These are phyloP conservation scores for Nephrotoma guestfalica DNA, from an alignment of 2,888 invertebrate species.

Conservation along the genomic window DNA sequence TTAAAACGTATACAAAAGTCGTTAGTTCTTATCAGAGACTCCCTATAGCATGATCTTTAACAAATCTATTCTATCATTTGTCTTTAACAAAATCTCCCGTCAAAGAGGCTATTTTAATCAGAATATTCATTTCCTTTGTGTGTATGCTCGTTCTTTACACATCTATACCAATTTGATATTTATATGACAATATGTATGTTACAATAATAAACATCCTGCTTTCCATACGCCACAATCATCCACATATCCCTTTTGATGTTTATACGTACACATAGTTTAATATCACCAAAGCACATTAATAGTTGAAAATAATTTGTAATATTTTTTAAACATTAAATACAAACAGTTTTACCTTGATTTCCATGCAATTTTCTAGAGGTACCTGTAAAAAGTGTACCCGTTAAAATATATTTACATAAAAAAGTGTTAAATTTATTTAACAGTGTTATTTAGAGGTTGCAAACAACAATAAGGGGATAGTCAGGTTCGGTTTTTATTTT, in stretches of 20 bases:
- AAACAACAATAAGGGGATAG: too few relatives aligned
- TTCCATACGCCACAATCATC: background rate
- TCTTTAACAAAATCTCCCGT: background rate
- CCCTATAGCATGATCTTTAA: background rate
- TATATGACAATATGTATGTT: background rate
- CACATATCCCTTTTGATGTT: background rate
- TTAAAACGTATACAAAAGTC: background rate
- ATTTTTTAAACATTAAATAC: background rate
- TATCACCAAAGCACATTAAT: background rate
- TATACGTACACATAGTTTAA: background rate
- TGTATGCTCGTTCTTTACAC: background rate
- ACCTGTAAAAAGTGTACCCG: background rate
- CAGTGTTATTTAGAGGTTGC: background rate
- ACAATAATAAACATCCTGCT: background rate
- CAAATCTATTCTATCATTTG: background rate
- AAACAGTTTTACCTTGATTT: background rate
- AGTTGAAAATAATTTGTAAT: background rate
- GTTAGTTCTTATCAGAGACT: background rate
- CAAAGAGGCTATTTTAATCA: background rate
- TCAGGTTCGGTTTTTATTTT: too few relatives aligned
- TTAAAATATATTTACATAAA: background rate
- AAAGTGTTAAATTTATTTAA: background rate
- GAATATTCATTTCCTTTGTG: background rate
- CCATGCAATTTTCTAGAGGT: background rate
- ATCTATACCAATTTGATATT: background rate